phyloP scores from a whole-genome alignment of 1,140 invertebrate species.

The Heterodera schachtii region DNA sequence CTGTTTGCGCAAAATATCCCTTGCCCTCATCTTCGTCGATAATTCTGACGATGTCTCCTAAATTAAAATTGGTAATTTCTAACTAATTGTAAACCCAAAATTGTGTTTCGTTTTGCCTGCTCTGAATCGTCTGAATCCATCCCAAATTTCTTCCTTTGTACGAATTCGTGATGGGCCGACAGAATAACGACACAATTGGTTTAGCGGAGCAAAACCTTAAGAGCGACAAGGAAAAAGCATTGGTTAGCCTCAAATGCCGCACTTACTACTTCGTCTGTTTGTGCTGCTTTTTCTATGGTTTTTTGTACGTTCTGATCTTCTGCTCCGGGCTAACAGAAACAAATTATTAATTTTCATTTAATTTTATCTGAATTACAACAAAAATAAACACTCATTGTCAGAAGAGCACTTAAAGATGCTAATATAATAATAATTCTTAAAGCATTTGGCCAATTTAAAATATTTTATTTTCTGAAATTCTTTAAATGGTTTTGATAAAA shows the following conservation, averaged over 20 bases:
- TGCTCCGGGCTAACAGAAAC: too few relatives aligned
- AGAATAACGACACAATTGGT: conserved; percentile 1
- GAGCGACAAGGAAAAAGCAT: not conserved
- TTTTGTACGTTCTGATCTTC: not conserved
- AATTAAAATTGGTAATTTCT: not conserved
- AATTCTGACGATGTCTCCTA: conserved; percentile 25
- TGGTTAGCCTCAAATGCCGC: not conserved
- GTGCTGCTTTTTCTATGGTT: not conserved
- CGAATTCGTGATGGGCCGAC: conserved; percentile 1
- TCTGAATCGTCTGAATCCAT: conserved; percentile 8
- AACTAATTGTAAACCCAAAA: not conserved
- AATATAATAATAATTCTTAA: too few relatives aligned
- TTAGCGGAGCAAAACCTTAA: not conserved
- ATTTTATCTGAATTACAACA: too few relatives aligned
- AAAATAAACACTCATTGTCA: too few relatives aligned
- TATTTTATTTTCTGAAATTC: too few relatives aligned
- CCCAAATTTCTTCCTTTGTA: not conserved
- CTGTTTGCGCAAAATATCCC: conserved; percentile 16
- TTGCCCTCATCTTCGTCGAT: not conserved
- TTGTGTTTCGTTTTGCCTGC: not conserved
- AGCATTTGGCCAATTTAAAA: too few relatives aligned
- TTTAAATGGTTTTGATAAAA: too few relatives aligned
- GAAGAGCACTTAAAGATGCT: too few relatives aligned
- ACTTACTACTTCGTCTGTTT: not conserved
- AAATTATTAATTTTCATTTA: too few relatives aligned